A percentile compares a stretch with the other conserved stretches of the same genome.
These are phyloP conservation scores for Corythaeola cristata DNA, from an alignment of 2,113 vertebrate genomes.

Conservation along the genomic window DNA sequence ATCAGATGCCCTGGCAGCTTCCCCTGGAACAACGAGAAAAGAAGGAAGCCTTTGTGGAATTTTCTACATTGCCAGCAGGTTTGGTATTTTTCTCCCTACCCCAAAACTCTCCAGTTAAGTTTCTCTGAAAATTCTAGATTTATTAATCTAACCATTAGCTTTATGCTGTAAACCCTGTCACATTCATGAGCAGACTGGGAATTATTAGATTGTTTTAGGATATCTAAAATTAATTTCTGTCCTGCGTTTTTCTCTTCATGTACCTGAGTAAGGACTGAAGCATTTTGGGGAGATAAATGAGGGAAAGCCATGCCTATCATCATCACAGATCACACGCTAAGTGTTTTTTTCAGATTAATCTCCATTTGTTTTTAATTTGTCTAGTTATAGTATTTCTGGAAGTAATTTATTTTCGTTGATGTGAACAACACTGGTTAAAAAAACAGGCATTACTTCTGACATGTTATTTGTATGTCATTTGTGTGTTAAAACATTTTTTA, in stretches of 20 bases:
- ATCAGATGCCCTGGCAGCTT: constrained; percentile 98
- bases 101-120: not conserved
- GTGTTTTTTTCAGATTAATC: not conserved
- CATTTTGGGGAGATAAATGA: not conserved
- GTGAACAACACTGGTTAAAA: not conserved
- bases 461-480: not conserved
- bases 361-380: not conserved
- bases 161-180: not conserved
- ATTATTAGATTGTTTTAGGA: not conserved
- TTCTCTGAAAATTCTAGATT: not conserved
- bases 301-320: not conserved
- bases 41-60: constrained; percentile 91
- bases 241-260: not conserved
- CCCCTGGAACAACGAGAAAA: constrained; percentile 92
- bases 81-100: constrained; percentile 32
- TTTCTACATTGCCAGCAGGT: constrained; percentile 96
- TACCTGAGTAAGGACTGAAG: not conserved
- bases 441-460: not conserved
- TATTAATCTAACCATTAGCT: not conserved
- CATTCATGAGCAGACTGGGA: not conserved
- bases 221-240: not conserved
- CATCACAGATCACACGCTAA: not conserved
- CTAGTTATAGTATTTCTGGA: not conserved
- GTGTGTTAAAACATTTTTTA: not conserved
- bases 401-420: not conserved